Percentiles rank a stretch among this genome's conserved stretches.
Conservation (phyloP, 2,797 vertebrate genomes). For the Sebastes steindachneri region DNA sequence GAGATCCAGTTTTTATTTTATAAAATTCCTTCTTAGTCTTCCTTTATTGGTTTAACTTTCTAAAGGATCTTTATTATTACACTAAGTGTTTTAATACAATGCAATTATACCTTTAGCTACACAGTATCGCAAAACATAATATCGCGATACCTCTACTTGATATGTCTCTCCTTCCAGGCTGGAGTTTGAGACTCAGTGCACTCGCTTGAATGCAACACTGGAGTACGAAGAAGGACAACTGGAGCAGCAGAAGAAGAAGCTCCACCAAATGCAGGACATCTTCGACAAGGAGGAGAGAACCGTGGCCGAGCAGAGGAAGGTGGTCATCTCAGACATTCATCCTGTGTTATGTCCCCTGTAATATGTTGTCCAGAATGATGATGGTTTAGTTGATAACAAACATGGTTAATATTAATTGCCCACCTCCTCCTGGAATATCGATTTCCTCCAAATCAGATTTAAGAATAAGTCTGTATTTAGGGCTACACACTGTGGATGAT, state of each 20-base stretch:
- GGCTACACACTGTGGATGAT: background rate
- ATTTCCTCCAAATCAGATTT: background rate
- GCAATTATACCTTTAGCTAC: background rate
- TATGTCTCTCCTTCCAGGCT: slow-evolving; percentile 77
- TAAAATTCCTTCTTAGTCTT: background rate
- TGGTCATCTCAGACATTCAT: slow-evolving; percentile 45
- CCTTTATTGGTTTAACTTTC: background rate
- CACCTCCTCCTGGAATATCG: background rate
- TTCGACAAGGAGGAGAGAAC: slow-evolving; percentile 79
- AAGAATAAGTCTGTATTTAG: background rate
- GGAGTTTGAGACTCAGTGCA: slow-evolving; percentile 91
- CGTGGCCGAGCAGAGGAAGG: slow-evolving; percentile 81
- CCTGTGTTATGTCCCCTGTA: background rate
- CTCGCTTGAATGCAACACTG: slow-evolving; percentile 84
- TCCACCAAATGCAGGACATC: slow-evolving; percentile 75
- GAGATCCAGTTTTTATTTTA: background rate
- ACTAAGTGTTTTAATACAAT: background rate
- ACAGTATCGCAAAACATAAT: background rate
- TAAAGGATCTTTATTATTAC: background rate
- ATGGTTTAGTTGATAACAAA: background rate
- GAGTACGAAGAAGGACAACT: slow-evolving; percentile 87
- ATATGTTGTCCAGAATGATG: background rate
- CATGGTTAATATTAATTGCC: no score
- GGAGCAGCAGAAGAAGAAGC: slow-evolving; percentile 79
- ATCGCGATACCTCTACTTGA: background rate